Base-by-base conservation (phyloP, 2,113 vertebrate genomes). In the Carollia perspicillata region DNA sequence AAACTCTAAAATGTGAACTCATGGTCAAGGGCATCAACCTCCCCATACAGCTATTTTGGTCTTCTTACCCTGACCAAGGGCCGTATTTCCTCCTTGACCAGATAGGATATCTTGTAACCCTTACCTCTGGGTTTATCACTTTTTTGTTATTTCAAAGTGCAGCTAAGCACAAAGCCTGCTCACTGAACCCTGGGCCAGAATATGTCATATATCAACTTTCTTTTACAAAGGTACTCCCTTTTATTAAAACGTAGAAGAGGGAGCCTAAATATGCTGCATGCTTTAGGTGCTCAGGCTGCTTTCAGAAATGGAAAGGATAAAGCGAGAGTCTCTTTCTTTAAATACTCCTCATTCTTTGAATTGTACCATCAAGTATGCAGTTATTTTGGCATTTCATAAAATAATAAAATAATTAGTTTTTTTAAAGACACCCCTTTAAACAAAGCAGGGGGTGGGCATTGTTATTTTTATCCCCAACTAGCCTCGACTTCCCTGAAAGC, bases 81-180 rank as follows among this genome's bases (percentile, higher is more conserved):
- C 47, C 30, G 6, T 2, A 0, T 47, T 96, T 96, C 95, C 96
- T 97, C 84, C 95, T 84, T 63, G 69, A 71, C 35, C 47, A 90
- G 96, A 94, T 91, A 72, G 6, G 23, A 55, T 17, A 91, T 84
- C 85, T 89, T 71, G 49, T 79, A 40, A 69, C 85, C 88, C 47
- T 92, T 40, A 63, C 55, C 30, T 60, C 69, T 68, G 26, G n/a
- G 33, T 66, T 63, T 63, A 63, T 63, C 53, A 55, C 65, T 14
- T 35, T 88, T 33, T 77, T 75, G 79, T 86, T 44, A 10, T 23
- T n/a, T 44, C 55, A 74, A 74, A 85, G 22, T 12, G 13, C n/a
- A 93, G 63, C 20, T 69, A 51, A 96, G 42, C 55, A 77, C 77
- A 77, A 71, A 83, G 33, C 2, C 55, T 72, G 18, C 51, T 84